A percentile compares a stretch with the other conserved stretches of the same genome.
These are phyloP conservation scores for Hyppa rectilinea DNA, from an alignment of 2,888 invertebrate species.

Conservation along the genomic window DNA sequence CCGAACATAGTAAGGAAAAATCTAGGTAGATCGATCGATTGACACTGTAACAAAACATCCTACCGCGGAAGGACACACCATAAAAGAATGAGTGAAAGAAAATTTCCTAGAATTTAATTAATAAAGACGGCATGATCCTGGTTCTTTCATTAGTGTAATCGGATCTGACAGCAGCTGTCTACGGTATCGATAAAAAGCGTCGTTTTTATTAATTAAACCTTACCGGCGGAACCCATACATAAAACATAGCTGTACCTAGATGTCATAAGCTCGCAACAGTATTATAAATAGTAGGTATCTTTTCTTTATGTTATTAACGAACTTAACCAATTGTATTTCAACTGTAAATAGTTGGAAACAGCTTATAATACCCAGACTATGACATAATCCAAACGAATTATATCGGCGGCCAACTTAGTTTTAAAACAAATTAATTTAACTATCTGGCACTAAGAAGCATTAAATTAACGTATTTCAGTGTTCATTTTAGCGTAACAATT, in stretches of 20 bases:
- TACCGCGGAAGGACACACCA: background rate
- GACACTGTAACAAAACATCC: background rate
- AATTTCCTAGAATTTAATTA: conserved; percentile 15
- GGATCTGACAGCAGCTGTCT: conserved; percentile 73
- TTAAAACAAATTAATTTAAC: conserved; percentile 3
- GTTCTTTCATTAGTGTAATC: conserved; percentile 72
- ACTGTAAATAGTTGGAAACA: background rate
- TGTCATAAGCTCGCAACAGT: background rate
- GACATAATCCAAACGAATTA: background rate
- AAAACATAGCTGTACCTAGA: conserved; percentile 17
- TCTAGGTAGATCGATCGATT: background rate
- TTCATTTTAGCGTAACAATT: background rate
- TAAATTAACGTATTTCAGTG: background rate
- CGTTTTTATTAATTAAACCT: conserved; percentile 77
- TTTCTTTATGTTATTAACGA: background rate
- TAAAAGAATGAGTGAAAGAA: background rate
- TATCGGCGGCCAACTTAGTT: background rate
- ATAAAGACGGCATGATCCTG: conserved; percentile 19
- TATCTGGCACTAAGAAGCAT: background rate
- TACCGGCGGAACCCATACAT: conserved; percentile 66
- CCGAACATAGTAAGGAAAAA: background rate
- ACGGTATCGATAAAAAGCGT: conserved; percentile 67
- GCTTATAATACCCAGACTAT: background rate
- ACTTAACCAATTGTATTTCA: background rate
- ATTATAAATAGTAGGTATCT: conserved; percentile 17